These are phyloP conservation scores for Drosophila neocordata DNA, from an alignment of 1,140 invertebrate genomes.

Conservation along the genomic window DNA sequence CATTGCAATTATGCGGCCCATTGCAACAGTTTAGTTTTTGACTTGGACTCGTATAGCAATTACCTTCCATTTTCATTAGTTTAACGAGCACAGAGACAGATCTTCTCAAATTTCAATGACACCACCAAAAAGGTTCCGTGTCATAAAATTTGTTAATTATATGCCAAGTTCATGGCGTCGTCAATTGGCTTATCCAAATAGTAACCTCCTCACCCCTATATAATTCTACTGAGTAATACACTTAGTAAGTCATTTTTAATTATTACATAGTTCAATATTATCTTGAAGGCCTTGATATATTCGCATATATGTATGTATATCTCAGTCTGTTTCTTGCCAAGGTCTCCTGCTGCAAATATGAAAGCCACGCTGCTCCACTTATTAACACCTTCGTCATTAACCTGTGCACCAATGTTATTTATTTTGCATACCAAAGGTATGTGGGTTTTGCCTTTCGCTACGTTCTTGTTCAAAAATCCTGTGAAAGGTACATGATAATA, in stretches of 20 bases:
- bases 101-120: conserved; percentile 39
- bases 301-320: conserved; percentile 1
- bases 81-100: conserved; percentile 13
- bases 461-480: not conserved
- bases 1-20: conserved; percentile 48
- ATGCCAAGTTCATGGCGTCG: conserved; percentile 58
- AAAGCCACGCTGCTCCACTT: conserved; percentile 63
- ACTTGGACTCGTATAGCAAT: conserved; percentile 26
- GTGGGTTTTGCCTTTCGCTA: not conserved
- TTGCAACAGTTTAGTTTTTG: conserved; percentile 49
- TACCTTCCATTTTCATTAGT: conserved; percentile 29
- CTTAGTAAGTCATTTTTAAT: conserved; percentile 21
- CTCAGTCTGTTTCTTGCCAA: conserved; percentile 34
- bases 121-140: conserved; percentile 28
- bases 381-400: conserved; percentile 55
- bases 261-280: conserved; percentile 38
- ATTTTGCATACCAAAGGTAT: not conserved
- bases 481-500: no score
- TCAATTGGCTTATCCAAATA: not conserved
- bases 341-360: conserved; percentile 56
- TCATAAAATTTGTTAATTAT: conserved; percentile 58
- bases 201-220: not conserved
- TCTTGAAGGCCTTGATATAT: conserved; percentile 22
- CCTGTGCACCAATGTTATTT: conserved; percentile 42
- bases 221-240: conserved; percentile 22